Percentiles rank a stretch among this genome's conserved stretches.
These are phyloP conservation scores for Sardinella longiceps DNA, from an alignment of 2,797 vertebrate species.

Conservation along the genomic window DNA sequence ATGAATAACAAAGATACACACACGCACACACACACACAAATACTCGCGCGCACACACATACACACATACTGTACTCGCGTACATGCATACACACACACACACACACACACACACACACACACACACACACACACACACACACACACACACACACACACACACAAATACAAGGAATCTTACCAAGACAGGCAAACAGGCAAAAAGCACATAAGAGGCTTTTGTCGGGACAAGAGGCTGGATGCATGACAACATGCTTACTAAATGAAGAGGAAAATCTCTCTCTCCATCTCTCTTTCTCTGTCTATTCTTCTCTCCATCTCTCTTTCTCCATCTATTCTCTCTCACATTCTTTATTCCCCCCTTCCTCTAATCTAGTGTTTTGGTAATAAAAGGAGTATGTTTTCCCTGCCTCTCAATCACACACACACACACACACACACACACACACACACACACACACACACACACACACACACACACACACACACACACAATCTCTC, in stretches of 20 bases:
- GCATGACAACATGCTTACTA: neutral
- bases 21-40: no score
- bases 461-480: no score
- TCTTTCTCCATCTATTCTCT: neutral
- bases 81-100: neutral
- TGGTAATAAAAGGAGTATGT: neutral
- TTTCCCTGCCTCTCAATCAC: neutral
- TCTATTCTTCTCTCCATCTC: neutral
- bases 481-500: neutral
- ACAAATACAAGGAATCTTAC: neutral
- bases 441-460: no score
- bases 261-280: neutral
- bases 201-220: slow-evolving; percentile 15
- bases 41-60: no score
- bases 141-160: neutral
- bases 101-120: neutral
- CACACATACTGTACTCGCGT: no score
- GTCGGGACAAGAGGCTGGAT: neutral
- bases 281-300: neutral
- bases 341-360: neutral
- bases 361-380: neutral
- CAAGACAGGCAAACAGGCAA: neutral
- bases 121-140: neutral
- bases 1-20: neutral
- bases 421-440: no score